phyloP scores from a whole-genome alignment of 1,140 invertebrate species.

The Macrostomum lignano region DNA sequence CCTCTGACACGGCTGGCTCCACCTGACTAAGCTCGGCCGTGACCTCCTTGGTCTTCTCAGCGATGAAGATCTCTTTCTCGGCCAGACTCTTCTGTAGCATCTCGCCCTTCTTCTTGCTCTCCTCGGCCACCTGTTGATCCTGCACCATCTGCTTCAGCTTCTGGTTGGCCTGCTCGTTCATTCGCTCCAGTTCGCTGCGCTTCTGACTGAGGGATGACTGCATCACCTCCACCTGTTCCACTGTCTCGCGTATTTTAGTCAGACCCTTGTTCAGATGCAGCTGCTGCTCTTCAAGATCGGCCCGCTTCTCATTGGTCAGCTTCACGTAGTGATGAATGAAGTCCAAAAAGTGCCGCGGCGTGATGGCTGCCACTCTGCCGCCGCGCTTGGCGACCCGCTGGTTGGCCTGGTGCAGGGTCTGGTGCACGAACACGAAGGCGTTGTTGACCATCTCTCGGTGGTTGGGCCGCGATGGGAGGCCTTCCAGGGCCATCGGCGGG shows the following conservation, averaged over 20 bases:
- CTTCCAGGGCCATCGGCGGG: conserved; percentile 53
- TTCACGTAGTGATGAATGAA: conserved; percentile 89
- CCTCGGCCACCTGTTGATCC: conserved; percentile 94
- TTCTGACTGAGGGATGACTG: conserved; percentile 91
- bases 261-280: conserved; percentile 91
- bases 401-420: conserved; percentile 78
- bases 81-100: conserved; percentile 66
- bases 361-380: conserved; percentile 76
- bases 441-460: conserved; percentile 84
- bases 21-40: conserved; percentile 71
- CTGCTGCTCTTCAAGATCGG: conserved; percentile 90
- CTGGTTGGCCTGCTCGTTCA: conserved; percentile 87
- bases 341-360: conserved; percentile 90
- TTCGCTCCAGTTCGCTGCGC: conserved; percentile 63
- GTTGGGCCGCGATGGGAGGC: conserved; percentile 37
- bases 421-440: conserved; percentile 87
- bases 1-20: conserved; percentile 89
- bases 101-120: conserved; percentile 88
- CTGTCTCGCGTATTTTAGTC: conserved; percentile 91
- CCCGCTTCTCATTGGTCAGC: conserved; percentile 51
- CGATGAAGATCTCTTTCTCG: conserved; percentile 50
- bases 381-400: conserved; percentile 56
- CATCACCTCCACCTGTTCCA: conserved; percentile 96
- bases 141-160: conserved; percentile 81
- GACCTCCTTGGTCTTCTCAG: conserved; percentile 61